Evolutionary conservation across 2,888 invertebrate genomes (phyloP), one percentile per base, ranked within the genome.

Genomic region (Aelia acuminata): DNA sequence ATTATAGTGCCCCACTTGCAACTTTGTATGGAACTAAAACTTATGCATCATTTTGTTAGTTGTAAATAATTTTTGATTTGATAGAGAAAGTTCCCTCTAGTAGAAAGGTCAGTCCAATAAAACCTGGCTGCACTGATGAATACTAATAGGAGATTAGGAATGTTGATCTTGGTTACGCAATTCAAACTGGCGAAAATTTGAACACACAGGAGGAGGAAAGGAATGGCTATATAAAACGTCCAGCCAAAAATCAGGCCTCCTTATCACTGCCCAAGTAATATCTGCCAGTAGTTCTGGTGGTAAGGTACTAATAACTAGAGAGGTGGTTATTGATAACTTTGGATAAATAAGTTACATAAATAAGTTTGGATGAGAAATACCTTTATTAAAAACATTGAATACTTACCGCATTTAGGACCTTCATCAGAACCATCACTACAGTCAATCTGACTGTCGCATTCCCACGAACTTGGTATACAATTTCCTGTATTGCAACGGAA

Each of bases 401-500:
- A 86, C 90, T 85, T 89, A 90, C 90, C 48, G 48, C 90, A 90
- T 22, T 88, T 47, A 20, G 63, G 10, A 90, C 94, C 94, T 90
- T 93, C 92, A 20, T 92, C 92, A 0, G 92, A 91, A n/a, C 90
- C 90, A 91, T 92, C 92, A n/a, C 63, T 26, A 89, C 92, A 92
- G 88, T 92, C 91, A 26, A 91, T 90, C 87, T 91, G 91, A 3
- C 92, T 91, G 89, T 93, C 93, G 90, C 93, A 93, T 89, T 91
- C 91, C 93, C 93, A 93, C 3, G 91, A 90, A 49, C 89, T 89
- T 1, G 93, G 92, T 75, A 93, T 92, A 89, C 93, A 93, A 1
- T 89, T 89, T 18, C 93, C 92, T 4, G 90, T 90, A 0, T 91
- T 85, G 90, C 93, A 93, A 90, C 89, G 89, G 89, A 92, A 93